phyloP scores from a whole-genome alignment of 2,113 vertebrate species.

The Australoheros scitulus region DNA sequence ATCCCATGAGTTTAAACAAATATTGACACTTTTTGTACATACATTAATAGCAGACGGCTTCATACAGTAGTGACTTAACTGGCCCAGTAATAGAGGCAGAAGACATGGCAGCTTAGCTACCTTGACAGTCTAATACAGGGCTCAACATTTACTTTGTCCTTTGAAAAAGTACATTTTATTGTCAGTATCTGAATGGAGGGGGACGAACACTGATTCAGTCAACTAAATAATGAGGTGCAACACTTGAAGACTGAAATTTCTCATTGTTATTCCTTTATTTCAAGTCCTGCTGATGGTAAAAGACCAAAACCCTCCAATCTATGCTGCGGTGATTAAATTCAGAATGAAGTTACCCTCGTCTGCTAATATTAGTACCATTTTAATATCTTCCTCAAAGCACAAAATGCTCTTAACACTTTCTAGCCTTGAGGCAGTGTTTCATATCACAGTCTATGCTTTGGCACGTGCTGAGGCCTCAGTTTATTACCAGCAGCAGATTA shows the following conservation, averaged over 20 bases:
- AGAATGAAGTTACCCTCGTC: not conserved
- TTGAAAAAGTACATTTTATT: no score
- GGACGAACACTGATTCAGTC: not conserved
- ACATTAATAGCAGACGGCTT: not conserved
- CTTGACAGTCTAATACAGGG: no score
- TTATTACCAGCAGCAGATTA: not conserved
- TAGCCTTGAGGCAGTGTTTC: not conserved
- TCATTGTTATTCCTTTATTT: not conserved
- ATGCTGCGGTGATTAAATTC: not conserved
- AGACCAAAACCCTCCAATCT: not conserved
- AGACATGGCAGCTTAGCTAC: not conserved
- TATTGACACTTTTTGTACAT: constrained; percentile 14
- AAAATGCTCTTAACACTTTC: not conserved
- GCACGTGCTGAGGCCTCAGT: not conserved
- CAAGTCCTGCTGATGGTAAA: not conserved
- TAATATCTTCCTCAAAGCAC: not conserved
- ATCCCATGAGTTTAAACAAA: not conserved
- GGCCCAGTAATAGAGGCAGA: not conserved
- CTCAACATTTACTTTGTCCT: no score
- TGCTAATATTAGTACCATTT: not conserved
- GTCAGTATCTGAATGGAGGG: no score
- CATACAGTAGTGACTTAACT: not conserved
- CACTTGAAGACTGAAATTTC: not conserved
- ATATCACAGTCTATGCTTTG: not conserved
- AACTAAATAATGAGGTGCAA: not conserved